These are phyloP conservation scores for Drosophila rufa DNA, from an alignment of 1,140 invertebrate species.

Conservation along the genomic window DNA sequence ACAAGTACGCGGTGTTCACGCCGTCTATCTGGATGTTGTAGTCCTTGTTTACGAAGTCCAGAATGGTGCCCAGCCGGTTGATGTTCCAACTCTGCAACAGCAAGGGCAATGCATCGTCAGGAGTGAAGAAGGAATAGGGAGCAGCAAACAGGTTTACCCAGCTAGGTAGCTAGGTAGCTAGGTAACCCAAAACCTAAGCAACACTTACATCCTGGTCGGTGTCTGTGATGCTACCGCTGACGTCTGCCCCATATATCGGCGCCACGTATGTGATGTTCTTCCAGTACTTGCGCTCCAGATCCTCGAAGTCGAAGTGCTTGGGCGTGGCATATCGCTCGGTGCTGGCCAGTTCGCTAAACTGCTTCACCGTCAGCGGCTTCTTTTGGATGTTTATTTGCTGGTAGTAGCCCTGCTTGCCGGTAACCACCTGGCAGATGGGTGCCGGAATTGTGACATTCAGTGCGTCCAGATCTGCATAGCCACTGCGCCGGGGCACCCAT, in stretches of 20 bases:
- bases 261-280: conserved; percentile 97
- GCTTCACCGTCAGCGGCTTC: conserved; percentile 94
- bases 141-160: background rate
- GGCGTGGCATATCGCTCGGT: conserved; percentile 94
- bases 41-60: conserved; percentile 97
- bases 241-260: conserved; percentile 99
- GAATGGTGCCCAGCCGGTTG: conserved; percentile 95
- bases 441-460: conserved; percentile 94
- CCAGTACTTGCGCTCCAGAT: conserved; percentile 99
- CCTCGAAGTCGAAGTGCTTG: conserved; percentile 95
- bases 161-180: no score
- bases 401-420: conserved; percentile 97
- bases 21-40: conserved; percentile 99
- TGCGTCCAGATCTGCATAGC: conserved; percentile 92
- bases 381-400: conserved; percentile 98
- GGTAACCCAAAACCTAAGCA: background rate
- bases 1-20: conserved; percentile 99
- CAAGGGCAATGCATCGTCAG: conserved; percentile 29
- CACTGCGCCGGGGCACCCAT: conserved; percentile 95
- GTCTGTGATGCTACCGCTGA: conserved; percentile 97
- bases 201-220: conserved; percentile 87
- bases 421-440: conserved; percentile 94
- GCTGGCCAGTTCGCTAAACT: conserved; percentile 94
- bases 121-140: background rate
- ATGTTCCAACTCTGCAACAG: conserved; percentile 93